These are phyloP conservation scores for Hofmannophila pseudospretella DNA, from an alignment of 2,888 invertebrate genomes.

Conservation along the genomic window DNA sequence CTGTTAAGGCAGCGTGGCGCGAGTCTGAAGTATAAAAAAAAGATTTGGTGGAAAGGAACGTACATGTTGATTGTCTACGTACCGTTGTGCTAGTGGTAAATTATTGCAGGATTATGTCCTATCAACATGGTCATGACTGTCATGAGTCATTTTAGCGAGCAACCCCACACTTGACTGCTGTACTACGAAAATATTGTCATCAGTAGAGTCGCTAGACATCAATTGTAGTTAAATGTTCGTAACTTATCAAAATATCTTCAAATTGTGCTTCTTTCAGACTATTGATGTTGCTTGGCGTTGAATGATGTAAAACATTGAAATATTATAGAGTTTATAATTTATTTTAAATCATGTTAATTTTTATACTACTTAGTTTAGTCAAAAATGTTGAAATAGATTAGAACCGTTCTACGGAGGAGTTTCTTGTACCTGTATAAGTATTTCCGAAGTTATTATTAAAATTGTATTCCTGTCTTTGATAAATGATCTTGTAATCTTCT, in stretches of 20 bases:
- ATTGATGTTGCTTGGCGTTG: constrained; percentile 73
- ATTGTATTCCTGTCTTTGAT: constrained; percentile 55
- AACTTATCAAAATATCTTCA: constrained; percentile 47
- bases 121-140: no score
- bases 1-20: no score
- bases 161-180: constrained; percentile 1
- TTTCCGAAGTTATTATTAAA: constrained; percentile 59
- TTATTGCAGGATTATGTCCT: no score
- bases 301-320: constrained; percentile 66
- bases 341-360: constrained; percentile 64
- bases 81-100: no score
- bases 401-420: constrained; percentile 53
- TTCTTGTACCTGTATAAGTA: constrained; percentile 58
- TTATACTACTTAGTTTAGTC: constrained; percentile 65
- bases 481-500: constrained; percentile 64
- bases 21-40: no score
- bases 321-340: constrained; percentile 58
- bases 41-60: no score
- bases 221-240: constrained; percentile 63
- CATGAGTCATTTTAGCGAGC: no score
- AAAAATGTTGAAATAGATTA: constrained; percentile 70
- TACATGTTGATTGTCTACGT: no score
- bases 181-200: constrained; percentile 28
- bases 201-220: constrained; percentile 73
- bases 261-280: constrained; percentile 61